A percentile compares a stretch with the other conserved stretches of the same genome.
Conservation (phyloP, 2,113 vertebrate species). For the Siniperca knerii region DNA sequence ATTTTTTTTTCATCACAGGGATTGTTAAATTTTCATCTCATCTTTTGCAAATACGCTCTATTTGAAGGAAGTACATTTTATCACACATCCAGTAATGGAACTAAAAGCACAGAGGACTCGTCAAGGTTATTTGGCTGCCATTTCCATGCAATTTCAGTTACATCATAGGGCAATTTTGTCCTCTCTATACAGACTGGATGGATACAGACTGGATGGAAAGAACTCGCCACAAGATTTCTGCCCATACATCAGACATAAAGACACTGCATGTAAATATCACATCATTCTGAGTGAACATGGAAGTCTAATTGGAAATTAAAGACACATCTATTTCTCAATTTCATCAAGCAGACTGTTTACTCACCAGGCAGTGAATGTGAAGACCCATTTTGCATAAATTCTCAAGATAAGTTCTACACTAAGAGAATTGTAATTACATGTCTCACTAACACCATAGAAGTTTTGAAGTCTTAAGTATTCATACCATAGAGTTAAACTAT, state of each 20-base stretch:
- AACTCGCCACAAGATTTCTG: not conserved
- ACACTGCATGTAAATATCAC: not conserved
- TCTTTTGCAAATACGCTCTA: slow-evolving; percentile 36
- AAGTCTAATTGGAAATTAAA: slow-evolving; percentile 28
- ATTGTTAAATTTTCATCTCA: slow-evolving; percentile 34
- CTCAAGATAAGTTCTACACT: not conserved
- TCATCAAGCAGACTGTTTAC: not conserved
- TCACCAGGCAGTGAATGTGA: slow-evolving; percentile 12
- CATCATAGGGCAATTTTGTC: slow-evolving; percentile 62
- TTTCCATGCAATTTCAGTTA: slow-evolving; percentile 54
- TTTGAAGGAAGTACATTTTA: slow-evolving; percentile 54
- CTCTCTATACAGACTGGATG: slow-evolving; percentile 6
- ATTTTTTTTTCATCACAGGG: slow-evolving; percentile 17
- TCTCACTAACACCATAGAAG: not conserved
- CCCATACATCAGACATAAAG: not conserved
- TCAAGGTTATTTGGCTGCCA: slow-evolving; percentile 67
- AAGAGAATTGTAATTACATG: slow-evolving; percentile 30
- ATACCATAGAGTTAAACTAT: not conserved
- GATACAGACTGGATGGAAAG: not conserved
- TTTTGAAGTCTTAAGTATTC: not conserved
- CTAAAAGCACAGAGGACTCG: slow-evolving; percentile 58
- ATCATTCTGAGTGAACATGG: not conserved
- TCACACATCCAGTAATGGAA: slow-evolving; percentile 63
- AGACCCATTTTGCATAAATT: slow-evolving; percentile 12
- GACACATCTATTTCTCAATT: slow-evolving; percentile 13